These are phyloP conservation scores for Cephus runcator DNA, from an alignment of 2,888 invertebrate species.

Conservation along the genomic window DNA sequence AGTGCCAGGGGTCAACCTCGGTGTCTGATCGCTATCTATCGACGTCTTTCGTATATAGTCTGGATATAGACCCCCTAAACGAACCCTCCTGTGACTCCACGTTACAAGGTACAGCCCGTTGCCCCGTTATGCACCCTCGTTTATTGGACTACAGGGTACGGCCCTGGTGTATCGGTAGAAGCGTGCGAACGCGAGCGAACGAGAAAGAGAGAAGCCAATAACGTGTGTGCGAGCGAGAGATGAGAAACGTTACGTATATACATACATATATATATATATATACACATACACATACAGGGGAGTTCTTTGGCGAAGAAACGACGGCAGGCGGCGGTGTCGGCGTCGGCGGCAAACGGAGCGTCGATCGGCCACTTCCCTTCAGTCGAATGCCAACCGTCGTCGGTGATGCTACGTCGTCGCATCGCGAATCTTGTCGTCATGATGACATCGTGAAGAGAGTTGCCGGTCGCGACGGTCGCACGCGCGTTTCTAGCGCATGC, in stretches of 20 bases:
- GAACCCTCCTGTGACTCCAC: neutral
- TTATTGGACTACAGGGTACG: neutral
- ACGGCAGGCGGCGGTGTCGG: slow-evolving; percentile 39
- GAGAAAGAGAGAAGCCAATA: neutral
- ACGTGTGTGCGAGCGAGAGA: slow-evolving; percentile 16
- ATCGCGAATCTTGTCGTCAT: neutral
- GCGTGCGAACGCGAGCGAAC: neutral
- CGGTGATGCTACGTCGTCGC: slow-evolving; percentile 28
- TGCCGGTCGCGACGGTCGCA: slow-evolving; percentile 4
- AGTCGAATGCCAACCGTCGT: slow-evolving; percentile 47
- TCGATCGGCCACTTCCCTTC: slow-evolving; percentile 33
- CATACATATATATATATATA: neutral
- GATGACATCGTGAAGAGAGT: slow-evolving; percentile 1
- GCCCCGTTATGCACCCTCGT: neutral
- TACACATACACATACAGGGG: neutral
- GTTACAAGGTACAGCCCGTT: neutral
- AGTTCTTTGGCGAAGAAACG: slow-evolving; percentile 15
- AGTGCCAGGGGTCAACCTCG: neutral
- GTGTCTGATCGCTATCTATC: neutral
- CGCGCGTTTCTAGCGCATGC: slow-evolving; percentile 18
- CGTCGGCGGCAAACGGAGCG: slow-evolving; percentile 26
- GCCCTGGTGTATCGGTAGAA: neutral
- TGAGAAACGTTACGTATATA: neutral
- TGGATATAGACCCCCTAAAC: neutral
- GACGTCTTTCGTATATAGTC: neutral